Conservation (phyloP, 1,140 invertebrate genomes). For the Nixonia krombeini region DNA sequence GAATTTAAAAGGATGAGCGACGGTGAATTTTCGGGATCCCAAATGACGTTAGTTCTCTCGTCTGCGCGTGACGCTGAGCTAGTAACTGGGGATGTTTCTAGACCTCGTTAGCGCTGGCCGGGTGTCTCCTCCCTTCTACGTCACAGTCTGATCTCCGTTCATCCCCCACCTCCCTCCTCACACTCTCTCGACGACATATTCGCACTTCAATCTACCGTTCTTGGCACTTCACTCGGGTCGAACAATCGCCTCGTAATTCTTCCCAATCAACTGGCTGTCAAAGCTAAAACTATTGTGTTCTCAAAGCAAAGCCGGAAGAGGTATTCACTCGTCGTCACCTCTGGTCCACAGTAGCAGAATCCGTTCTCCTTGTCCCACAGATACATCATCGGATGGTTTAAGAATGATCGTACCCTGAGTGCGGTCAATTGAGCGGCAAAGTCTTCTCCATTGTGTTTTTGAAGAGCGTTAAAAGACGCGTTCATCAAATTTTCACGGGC, state of each 20-base stretch:
- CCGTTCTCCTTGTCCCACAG: constrained; percentile 17
- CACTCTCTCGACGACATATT: constrained; percentile 28
- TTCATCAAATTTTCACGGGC: constrained; percentile 50
- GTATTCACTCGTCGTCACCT: constrained; percentile 30
- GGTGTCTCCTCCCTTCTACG: constrained; percentile 19
- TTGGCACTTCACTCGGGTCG: constrained; percentile 52
- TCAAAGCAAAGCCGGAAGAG: constrained; percentile 44
- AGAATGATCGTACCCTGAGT: constrained; percentile 49
- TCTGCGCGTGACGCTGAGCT: constrained; percentile 60
- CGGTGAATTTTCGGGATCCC: constrained; percentile 49
- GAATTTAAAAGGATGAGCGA: constrained; percentile 40
- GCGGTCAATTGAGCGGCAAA: constrained; percentile 65
- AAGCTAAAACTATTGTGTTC: constrained; percentile 65
- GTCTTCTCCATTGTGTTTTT: constrained; percentile 57
- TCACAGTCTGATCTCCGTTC: constrained; percentile 27
- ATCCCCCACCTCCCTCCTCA: constrained; percentile 14
- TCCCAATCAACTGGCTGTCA: constrained; percentile 66
- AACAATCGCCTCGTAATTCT: constrained; percentile 68
- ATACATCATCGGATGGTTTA: constrained; percentile 38
- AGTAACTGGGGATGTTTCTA: constrained; percentile 53
- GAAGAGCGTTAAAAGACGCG: constrained; percentile 58
- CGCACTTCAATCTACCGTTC: constrained; percentile 46
- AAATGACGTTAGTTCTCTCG: constrained; percentile 58
- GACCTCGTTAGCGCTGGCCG: constrained; percentile 58
- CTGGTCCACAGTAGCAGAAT: constrained; percentile 11